A percentile compares a stretch with the other conserved stretches of the same genome.
Conservation (phyloP, 2,888 invertebrate genomes). For the Melinopterus prodromus region DNA sequence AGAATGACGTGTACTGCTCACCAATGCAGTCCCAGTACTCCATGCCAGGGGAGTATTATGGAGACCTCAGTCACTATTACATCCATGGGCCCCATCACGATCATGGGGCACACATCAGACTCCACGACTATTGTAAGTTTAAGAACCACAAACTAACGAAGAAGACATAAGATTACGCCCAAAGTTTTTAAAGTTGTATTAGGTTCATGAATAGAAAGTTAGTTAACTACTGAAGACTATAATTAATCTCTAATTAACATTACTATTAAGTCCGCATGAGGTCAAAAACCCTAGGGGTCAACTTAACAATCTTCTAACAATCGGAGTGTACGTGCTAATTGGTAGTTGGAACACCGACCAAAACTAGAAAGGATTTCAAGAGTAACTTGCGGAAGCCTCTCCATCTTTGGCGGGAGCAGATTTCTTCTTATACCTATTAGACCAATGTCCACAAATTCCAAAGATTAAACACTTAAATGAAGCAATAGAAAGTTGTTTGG, state of each 20-base stretch:
- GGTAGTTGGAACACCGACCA: neutral
- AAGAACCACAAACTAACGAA: neutral
- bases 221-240: neutral
- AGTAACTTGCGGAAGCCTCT: neutral
- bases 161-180: neutral
- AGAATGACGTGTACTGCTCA: conserved; percentile 61
- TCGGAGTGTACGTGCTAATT: neutral
- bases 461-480: neutral
- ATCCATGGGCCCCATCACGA: conserved; percentile 57
- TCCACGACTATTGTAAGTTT: conserved; percentile 25
- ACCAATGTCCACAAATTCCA: neutral
- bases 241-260: neutral
- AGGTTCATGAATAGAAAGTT: neutral
- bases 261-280: neutral
- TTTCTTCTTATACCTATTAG: neutral
- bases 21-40: conserved; percentile 60
- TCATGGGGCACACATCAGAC: conserved; percentile 68
- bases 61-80: conserved; percentile 66
- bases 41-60: conserved; percentile 65
- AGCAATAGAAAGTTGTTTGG: neutral
- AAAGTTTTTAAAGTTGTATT: neutral
- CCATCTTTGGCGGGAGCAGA: neutral
- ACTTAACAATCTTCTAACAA: neutral
- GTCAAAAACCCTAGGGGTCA: too few species aligned
- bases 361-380: neutral